Base-by-base conservation (phyloP, 2,888 invertebrate genomes). In the Ophion ventricosus region DNA sequence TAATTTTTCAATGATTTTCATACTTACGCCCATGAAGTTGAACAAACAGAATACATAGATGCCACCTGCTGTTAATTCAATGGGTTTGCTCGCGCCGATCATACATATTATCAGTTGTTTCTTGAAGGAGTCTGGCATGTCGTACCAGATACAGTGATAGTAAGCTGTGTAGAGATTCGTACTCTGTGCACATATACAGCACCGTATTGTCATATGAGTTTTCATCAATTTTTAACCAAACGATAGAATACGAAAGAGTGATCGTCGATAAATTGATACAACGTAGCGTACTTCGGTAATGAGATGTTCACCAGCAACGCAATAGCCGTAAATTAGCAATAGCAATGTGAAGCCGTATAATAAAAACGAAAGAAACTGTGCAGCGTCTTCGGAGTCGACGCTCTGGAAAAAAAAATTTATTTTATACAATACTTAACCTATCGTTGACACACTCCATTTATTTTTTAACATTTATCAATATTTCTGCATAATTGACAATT, bases 271-370 rank as follows among this genome's bases (percentile, higher is more conserved):
- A 29, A 61, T 25, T 1, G 23, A 59, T 25, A 56, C 14, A 56
- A 35, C 17, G 5, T 43, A 57, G 8, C 25, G 61, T 84, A 88
- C 88, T 84, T 88, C 85, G 43, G 59, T 69, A 35, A 80, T 83
- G 14, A 89, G 73, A 67, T 74, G 80, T 35, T 89, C 87, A 8
- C 89, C 89, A 40, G 87, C 80, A 29, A 86, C 67, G 73, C 89
- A 89, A 29, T 87, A 79, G 25, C 82, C 82, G 25, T 82, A 84
- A 35, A 84, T 75, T n/a, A 84, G 40, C 14, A 73, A n/a, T 86
- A 85, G 61, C 29, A 85, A 40, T 25, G 83, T 81, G 3, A 20
- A 26, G 1, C 66, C 75, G 74, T 83, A 85, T 20, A 59, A 20
- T 10, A 78, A 14, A 35, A 75, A 78, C 40, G 83, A 79, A 17